Base-by-base conservation (phyloP, 2,888 invertebrate species). In the Sphaeridia pumilis region DNA sequence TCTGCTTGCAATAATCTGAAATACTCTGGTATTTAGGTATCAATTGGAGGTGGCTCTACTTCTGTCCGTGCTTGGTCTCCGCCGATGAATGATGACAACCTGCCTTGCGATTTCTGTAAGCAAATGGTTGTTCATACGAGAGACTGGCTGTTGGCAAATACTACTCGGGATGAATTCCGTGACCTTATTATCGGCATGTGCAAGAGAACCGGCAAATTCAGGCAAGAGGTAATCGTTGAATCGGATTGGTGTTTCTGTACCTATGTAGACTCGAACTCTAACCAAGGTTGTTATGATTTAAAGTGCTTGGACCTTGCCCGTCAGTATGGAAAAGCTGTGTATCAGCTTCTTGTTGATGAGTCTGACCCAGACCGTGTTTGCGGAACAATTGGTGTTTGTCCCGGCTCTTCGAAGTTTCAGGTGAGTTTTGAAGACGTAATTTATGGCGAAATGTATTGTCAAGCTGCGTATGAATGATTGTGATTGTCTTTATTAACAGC, bases 101-200 rank as follows among this genome's bases (percentile, higher is more conserved):
- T 66, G 34, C 65, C 87, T 1, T 90, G 92, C 69, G 84, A 88
- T 66, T 76, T 92, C 52, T 92, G 90, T 70, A 81, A 86, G 66
- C 85, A 87, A 69, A 71, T 92, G 46, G 82, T 89, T 0, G 73
- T 74, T 22, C 88, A 90, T 70, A 73, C 89, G 61, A 79, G 82
- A 57, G 85, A 89, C 67, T 74, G 87, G 4, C 70, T 92, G 24
- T 76, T 86, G 26, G 82, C 89, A 17, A 88, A 90, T 69, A 87
- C 89, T 0, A 88, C 92, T 0, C 84, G 85, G 70, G 65, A 73
- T 0, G 87, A 90, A 72, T 90, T 90, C 72, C 78, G 83, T 69
- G 74, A 77, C 66, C 81, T 89, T 1, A 68, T 87, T 14, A 74
- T 79, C 67, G 72, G 88, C 55, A 72, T 89, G 3, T 89, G 89